Base-by-base conservation (phyloP, 2,113 vertebrate genomes). In the Hiodon tergisus region DNA sequence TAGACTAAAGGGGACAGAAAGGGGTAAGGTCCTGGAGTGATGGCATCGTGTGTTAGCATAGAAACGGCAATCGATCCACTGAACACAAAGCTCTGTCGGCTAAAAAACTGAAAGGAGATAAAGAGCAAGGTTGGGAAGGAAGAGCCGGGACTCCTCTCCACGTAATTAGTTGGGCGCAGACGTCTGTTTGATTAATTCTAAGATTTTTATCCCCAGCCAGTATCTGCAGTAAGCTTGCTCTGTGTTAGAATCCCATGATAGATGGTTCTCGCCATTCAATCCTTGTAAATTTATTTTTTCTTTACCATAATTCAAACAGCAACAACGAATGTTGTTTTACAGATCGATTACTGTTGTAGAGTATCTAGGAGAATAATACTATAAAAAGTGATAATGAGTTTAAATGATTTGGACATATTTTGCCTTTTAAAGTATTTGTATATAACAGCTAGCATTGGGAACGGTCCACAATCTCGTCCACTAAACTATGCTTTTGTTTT, bases 161-260 rank as follows among this genome's bases (percentile, higher is more conserved):
- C 67, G 76, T 75, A 79, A 78, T 82, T 82, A 77, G 68, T 70
- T 78, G 57, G 65, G 65, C 70, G 63, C 73, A 69, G 62, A 77
- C 46, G n/a, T 77, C 71, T 55, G 69, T 73, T 85, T 76, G 82
- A 82, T 78, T 79, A 77, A 79, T 74, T 75, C 65, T 72, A 73
- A 67, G 72, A 76, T 81, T 78, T 50, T 69, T 78, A 75, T 76
- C 69, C 68, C 57, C 73, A 73, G 75, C 17, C 57, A 46, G 76
- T 70, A 14, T 67, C 72, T 71, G 67, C 74, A 69, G 71, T 70
- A 53, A 67, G 59, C 31, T 16, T 60, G n/a, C 72, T 71, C 52
- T 47, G n/a, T 9, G 2, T 5, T 17, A 48, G 62, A 57, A 13
- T 6, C 3, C 50, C 50, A n/a, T 53, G 67, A n/a, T 17, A 11